phyloP scores from a whole-genome alignment of 2,113 vertebrate genomes.

The Podarcis raffonei region DNA sequence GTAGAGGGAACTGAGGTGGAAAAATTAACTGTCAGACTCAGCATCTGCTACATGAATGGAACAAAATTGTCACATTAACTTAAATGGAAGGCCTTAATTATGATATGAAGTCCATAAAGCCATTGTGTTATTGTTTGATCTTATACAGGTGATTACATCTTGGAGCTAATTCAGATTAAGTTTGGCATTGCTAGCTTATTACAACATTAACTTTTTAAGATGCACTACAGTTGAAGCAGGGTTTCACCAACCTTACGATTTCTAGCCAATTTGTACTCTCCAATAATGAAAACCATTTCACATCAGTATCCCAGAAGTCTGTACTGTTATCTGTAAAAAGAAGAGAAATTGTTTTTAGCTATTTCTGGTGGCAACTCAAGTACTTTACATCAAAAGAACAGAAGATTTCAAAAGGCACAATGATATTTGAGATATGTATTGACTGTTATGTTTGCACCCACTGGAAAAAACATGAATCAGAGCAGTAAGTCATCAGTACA shows the following conservation, averaged over 20 bases:
- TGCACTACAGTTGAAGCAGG: background rate
- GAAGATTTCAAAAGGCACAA: background rate
- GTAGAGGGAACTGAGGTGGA: too few species aligned
- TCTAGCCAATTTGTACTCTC: slow-evolving; percentile 89
- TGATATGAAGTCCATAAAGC: background rate
- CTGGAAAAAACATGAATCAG: background rate
- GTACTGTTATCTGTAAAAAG: slow-evolving; percentile 80
- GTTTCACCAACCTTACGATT: slow-evolving; percentile 82
- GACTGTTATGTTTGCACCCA: background rate
- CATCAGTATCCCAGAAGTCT: slow-evolving; percentile 90
- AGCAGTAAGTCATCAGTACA: background rate
- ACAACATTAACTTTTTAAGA: background rate
- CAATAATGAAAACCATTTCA: slow-evolving; percentile 90
- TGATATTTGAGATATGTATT: background rate
- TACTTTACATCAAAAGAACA: background rate
- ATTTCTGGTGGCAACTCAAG: background rate
- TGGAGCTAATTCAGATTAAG: background rate
- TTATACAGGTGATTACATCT: background rate
- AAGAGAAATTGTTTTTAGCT: background rate
- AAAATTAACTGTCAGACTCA: too few species aligned
- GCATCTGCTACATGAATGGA: too few species aligned
- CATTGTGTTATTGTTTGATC: background rate
- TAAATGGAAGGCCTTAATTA: background rate
- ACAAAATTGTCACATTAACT: background rate
- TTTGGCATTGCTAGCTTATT: background rate